Evolutionary conservation across 2,113 vertebrate genomes (phyloP).

Genomic region (Periophthalmodon schlosseri): DNA sequence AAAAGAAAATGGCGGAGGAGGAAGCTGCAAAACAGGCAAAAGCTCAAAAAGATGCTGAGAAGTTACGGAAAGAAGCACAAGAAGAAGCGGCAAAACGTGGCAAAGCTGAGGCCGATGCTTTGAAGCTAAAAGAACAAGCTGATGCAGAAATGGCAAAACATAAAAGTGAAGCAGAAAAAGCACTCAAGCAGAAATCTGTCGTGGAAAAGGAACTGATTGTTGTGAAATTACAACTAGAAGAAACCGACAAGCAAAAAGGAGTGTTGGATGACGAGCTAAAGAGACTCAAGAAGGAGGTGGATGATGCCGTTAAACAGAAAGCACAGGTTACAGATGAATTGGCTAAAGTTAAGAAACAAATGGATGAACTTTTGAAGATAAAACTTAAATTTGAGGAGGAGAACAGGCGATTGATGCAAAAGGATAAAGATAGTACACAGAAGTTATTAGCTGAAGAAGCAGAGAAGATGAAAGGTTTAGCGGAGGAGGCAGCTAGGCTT

Average conservation of each 20-base stretch:
- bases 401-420: slow-evolving; percentile 84
- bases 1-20: slow-evolving; percentile 85
- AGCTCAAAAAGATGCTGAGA: slow-evolving; percentile 86
- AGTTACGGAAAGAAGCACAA: slow-evolving; percentile 87
- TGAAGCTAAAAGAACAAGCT: slow-evolving; percentile 87
- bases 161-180: slow-evolving; percentile 88
- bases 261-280: slow-evolving; percentile 91
- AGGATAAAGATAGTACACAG: slow-evolving; percentile 89
- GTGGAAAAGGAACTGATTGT: slow-evolving; percentile 89
- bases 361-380: slow-evolving; percentile 91
- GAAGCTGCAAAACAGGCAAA: slow-evolving; percentile 82
- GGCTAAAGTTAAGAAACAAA: slow-evolving; percentile 86
- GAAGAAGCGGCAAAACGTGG: slow-evolving; percentile 84
- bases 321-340: slow-evolving; percentile 90
- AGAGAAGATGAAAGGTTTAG: slow-evolving; percentile 91
- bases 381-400: slow-evolving; percentile 90
- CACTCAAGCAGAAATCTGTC: slow-evolving; percentile 88
- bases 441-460: slow-evolving; percentile 89
- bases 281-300: slow-evolving; percentile 89
- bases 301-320: slow-evolving; percentile 86
- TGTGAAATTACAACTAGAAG: slow-evolving; percentile 87
- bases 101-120: slow-evolving; percentile 84
- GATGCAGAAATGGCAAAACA: slow-evolving; percentile 92
- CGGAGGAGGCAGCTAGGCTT: slow-evolving; percentile 88
- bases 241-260: slow-evolving; percentile 89